Conservation (phyloP, 2,797 vertebrate species). For the Lagodon rhomboides region DNA sequence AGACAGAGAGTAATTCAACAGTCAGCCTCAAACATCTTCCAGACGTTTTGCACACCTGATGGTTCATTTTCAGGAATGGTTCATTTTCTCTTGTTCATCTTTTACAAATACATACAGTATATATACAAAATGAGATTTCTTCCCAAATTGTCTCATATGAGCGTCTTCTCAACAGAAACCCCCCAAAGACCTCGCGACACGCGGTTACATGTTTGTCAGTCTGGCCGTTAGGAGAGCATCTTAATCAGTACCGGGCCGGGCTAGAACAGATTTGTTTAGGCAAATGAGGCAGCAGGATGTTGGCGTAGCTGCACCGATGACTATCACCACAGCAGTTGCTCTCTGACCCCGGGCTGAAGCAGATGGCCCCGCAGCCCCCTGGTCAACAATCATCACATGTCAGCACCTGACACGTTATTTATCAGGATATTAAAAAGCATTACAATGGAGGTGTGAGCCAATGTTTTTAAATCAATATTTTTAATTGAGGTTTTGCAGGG, state of each 20-base stretch:
- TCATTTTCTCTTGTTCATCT: not conserved
- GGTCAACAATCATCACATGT: slow-evolving; percentile 25
- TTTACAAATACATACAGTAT: not conserved
- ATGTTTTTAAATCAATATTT: too few species aligned
- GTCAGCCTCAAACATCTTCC: not conserved
- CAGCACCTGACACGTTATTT: not conserved
- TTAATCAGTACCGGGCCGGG: slow-evolving; percentile 22
- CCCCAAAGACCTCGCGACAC: not conserved
- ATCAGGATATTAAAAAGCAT: not conserved
- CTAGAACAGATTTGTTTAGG: slow-evolving; percentile 68
- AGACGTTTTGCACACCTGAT: not conserved
- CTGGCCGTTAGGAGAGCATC: slow-evolving; percentile 17
- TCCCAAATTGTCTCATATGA: not conserved
- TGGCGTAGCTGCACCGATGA: slow-evolving; percentile 70
- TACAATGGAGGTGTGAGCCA: not conserved
- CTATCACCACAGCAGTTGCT: slow-evolving; percentile 57
- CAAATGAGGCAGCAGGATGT: slow-evolving; percentile 72
- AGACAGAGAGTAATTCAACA: not conserved
- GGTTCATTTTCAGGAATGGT: not conserved
- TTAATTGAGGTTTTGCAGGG: too few species aligned
- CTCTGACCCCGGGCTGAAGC: slow-evolving; percentile 67
- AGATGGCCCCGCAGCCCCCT: slow-evolving; percentile 29
- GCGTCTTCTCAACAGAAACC: not conserved
- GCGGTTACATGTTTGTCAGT: not conserved
- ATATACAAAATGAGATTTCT: not conserved